These are phyloP conservation scores for Pollicipes pollicipes DNA, from an alignment of 1,140 invertebrate genomes.

Conservation along the genomic window DNA sequence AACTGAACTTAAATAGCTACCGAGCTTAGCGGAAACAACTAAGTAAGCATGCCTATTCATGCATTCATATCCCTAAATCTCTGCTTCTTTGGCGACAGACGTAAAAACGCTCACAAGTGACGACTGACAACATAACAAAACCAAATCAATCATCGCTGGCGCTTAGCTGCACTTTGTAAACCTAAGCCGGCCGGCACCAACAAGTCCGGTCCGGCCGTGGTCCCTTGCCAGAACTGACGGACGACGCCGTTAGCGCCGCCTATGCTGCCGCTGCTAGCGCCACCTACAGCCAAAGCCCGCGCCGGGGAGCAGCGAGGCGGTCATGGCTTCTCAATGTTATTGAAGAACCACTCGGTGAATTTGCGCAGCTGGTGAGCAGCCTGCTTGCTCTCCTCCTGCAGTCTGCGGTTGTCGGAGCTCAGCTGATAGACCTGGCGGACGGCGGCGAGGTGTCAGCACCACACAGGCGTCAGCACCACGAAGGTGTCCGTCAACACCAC, in stretches of 20 bases:
- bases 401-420: conserved; percentile 60
- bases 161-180: background rate
- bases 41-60: too few species aligned
- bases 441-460: too few species aligned
- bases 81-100: background rate
- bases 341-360: conserved; percentile 86
- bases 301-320: too few species aligned
- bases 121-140: background rate
- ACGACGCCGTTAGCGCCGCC: too few species aligned
- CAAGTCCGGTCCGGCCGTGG: too few species aligned
- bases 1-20: background rate
- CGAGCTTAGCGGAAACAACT: too few species aligned
- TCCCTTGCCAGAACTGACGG: too few species aligned
- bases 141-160: background rate
- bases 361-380: conserved; percentile 70
- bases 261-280: background rate
- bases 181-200: too few species aligned
- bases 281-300: too few species aligned
- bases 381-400: conserved; percentile 71
- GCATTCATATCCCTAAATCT: background rate
- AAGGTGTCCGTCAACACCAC: too few species aligned
- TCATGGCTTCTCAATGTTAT: conserved; percentile 55
- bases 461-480: too few species aligned
- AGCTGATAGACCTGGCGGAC: conserved; percentile 29
- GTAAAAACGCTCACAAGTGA: background rate